Evolutionary conservation across 2,888 invertebrate species (phyloP), one percentile per base, ranked within the genome.

Genomic region (Dicranocentrus wangi): DNA sequence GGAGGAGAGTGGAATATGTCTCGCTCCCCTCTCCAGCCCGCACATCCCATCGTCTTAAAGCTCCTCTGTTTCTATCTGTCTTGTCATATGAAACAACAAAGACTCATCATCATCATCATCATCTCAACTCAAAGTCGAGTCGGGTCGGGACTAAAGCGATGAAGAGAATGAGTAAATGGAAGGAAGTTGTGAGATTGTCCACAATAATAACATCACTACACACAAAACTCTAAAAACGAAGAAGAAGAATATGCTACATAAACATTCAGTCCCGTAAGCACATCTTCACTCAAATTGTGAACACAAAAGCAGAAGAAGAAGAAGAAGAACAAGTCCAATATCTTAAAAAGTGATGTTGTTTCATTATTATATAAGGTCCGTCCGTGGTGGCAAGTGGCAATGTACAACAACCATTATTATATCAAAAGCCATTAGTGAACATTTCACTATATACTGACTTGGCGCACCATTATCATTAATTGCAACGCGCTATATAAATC

Each of bases 51-150:
- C 25, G n/a, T 58, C 28, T 58, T 72, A 66, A 75, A 75, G 32
- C 60, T 76, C 76, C 43, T 76, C 28, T 60, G 58, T 76, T 58
- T 76, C 68, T 66, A 76, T 68, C 23, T n/a, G n/a, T 47, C 75
- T 42, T 68, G 76, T 76, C 68, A 75, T 75, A 75, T 68, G 68
- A 42, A 75, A 65, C 43, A 58, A 55, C 75, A 75, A 53, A 25
- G 32, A 3, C 32, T 10, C n/a, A n/a, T n/a, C n/a, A n/a, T n/a
- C n/a, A n/a, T n/a, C n/a, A n/a, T n/a, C n/a, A n/a, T n/a, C n/a
- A n/a, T n/a, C n/a, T n/a, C n/a, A n/a, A n/a, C n/a, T n/a, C n/a
- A 66, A 75, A 19, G 25, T 39, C 39, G 23, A 27, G 53, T n/a
- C n/a, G n/a, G n/a, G n/a, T n/a, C n/a, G 32, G 51, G 53, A 32